Evolutionary conservation across 2,113 vertebrate genomes (phyloP).

Genomic region (Nipponia nippon): DNA sequence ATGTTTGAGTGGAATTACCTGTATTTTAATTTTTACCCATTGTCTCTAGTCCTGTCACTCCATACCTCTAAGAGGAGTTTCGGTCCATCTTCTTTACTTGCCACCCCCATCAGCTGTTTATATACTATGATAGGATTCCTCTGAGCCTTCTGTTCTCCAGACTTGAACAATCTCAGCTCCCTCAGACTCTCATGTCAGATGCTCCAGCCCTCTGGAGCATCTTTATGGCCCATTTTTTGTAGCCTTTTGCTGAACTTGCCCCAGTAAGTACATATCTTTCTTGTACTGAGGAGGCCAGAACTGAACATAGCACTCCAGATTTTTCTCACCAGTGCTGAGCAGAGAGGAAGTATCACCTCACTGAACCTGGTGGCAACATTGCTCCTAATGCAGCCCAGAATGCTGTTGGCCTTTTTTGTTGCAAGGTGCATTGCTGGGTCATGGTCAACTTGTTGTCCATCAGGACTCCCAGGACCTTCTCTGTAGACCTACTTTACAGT

Average conservation of each 20-base stretch:
- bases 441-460: neutral
- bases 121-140: neutral
- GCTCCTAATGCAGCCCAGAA: neutral
- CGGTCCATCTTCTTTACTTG: neutral
- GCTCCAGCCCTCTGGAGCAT: neutral
- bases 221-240: neutral
- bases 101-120: neutral
- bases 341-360: neutral
- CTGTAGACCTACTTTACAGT: neutral
- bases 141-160: neutral
- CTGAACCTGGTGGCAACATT: neutral
- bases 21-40: neutral
- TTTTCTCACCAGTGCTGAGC: neutral
- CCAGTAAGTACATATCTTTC: neutral
- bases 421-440: neutral
- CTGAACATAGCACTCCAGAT: neutral
- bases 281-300: neutral
- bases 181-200: neutral
- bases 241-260: neutral
- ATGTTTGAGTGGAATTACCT: neutral
- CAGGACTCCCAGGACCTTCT: neutral
- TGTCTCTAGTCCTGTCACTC: neutral
- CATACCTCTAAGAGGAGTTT: neutral
- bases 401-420: neutral
- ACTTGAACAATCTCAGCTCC: neutral